Percentiles rank a stretch among this genome's conserved stretches.
Conservation (phyloP, 53 echinoderm and acorn worm species). For the Holothuria leucospilota region DNA sequence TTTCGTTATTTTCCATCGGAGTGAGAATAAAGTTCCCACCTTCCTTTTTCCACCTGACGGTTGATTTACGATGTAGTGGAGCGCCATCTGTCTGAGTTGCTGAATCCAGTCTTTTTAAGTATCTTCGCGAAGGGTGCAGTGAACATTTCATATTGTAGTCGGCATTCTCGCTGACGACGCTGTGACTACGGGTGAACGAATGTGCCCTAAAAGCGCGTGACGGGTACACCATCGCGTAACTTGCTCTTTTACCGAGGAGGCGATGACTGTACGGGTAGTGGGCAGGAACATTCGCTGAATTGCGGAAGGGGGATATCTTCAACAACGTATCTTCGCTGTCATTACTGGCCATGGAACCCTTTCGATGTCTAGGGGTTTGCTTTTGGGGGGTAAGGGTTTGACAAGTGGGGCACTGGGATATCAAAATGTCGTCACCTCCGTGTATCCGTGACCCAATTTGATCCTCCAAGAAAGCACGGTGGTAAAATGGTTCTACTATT, state of each 20-base stretch:
- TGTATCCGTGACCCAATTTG: neutral
- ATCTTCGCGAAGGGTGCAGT: neutral
- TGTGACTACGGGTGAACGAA: constrained; percentile 5
- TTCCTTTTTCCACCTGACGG: constrained; percentile 36
- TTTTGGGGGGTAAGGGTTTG: constrained; percentile 4
- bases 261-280: constrained; percentile 6
- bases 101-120: constrained; percentile 19
- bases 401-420: constrained; percentile 18
- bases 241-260: constrained; percentile 1
- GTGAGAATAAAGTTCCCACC: constrained; percentile 30
- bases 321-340: neutral
- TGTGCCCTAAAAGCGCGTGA: neutral
- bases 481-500: constrained; percentile 33
- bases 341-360: neutral
- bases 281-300: neutral
- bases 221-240: constrained; percentile 10
- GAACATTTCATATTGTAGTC: constrained; percentile 38
- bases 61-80: constrained; percentile 32
- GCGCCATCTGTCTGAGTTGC: constrained; percentile 32
- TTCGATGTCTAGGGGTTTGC: neutral
- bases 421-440: neutral
- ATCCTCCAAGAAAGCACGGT: neutral
- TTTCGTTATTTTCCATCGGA: constrained; percentile 34
- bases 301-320: constrained; percentile 2
- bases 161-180: constrained; percentile 26